Conservation (phyloP, 1,140 invertebrate genomes). For the Stenopsyche tienmushanensis region DNA sequence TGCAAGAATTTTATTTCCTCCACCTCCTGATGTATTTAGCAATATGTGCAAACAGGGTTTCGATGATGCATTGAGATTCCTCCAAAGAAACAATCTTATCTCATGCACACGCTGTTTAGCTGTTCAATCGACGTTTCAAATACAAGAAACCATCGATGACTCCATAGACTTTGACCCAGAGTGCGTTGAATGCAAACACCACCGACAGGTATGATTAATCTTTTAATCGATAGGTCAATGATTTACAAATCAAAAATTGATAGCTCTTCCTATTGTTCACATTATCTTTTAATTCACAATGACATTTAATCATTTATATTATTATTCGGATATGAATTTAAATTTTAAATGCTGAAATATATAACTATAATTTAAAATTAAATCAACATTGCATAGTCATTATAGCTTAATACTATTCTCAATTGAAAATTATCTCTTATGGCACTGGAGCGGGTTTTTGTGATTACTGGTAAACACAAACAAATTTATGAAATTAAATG, state of each 20-base stretch:
- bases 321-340: neutral
- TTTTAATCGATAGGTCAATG: neutral
- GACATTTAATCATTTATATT: neutral
- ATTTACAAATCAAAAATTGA: conserved; percentile 9
- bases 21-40: conserved; percentile 87
- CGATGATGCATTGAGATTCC: conserved; percentile 90
- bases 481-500: too few relatives aligned
- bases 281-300: neutral
- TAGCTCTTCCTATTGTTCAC: too few relatives aligned
- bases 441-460: too few relatives aligned
- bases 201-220: conserved; percentile 66
- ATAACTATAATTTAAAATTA: too few relatives aligned
- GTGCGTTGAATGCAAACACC: conserved; percentile 79
- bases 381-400: too few relatives aligned
- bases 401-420: too few relatives aligned
- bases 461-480: too few relatives aligned
- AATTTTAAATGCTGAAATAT: neutral
- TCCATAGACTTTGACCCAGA: conserved; percentile 76
- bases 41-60: conserved; percentile 98
- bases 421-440: too few relatives aligned
- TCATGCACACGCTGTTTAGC: conserved; percentile 82
- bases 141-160: conserved; percentile 70
- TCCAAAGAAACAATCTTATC: conserved; percentile 89
- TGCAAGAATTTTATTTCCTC: conserved; percentile 89
- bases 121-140: conserved; percentile 77